These are phyloP conservation scores for Torymus aiolomorphi DNA, from an alignment of 2,888 invertebrate genomes.

Conservation along the genomic window DNA sequence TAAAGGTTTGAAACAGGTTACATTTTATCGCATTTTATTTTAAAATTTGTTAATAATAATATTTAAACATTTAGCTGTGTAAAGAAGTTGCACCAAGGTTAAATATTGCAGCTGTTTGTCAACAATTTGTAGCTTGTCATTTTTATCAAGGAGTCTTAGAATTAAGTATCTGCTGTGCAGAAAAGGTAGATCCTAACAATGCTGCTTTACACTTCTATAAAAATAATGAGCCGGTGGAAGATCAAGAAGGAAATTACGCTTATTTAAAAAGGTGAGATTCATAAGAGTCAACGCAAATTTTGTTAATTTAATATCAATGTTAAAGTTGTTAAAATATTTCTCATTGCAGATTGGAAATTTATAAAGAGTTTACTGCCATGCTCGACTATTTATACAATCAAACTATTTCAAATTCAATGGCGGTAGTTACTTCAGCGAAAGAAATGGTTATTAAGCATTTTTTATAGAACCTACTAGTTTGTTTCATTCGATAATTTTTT, in stretches of 20 bases:
- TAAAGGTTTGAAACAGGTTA: slow-evolving; percentile 75
- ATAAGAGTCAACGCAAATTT: background rate
- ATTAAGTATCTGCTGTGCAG: slow-evolving; percentile 88
- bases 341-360: slow-evolving; percentile 86
- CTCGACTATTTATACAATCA: slow-evolving; percentile 83
- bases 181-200: slow-evolving; percentile 91
- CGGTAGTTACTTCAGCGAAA: slow-evolving; percentile 68
- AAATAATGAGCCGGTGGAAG: slow-evolving; percentile 88
- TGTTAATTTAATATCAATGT: background rate
- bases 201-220: slow-evolving; percentile 92
- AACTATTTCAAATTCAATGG: slow-evolving; percentile 75
- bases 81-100: slow-evolving; percentile 92
- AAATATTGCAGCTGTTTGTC: slow-evolving; percentile 89
- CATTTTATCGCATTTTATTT: background rate
- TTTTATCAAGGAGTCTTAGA: slow-evolving; percentile 94
- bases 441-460: slow-evolving; percentile 64
- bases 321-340: slow-evolving; percentile 40
- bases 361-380: slow-evolving; percentile 89
- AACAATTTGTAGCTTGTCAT: slow-evolving; percentile 86
- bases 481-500: slow-evolving; percentile 4
- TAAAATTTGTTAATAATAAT: slow-evolving; percentile 15
- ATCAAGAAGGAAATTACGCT: slow-evolving; percentile 87
- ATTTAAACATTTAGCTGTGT: slow-evolving; percentile 79
- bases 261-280: slow-evolving; percentile 80
- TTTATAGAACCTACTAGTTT: background rate